These are phyloP conservation scores for Apeira syringaria DNA, from an alignment of 2,888 invertebrate genomes.

Conservation along the genomic window DNA sequence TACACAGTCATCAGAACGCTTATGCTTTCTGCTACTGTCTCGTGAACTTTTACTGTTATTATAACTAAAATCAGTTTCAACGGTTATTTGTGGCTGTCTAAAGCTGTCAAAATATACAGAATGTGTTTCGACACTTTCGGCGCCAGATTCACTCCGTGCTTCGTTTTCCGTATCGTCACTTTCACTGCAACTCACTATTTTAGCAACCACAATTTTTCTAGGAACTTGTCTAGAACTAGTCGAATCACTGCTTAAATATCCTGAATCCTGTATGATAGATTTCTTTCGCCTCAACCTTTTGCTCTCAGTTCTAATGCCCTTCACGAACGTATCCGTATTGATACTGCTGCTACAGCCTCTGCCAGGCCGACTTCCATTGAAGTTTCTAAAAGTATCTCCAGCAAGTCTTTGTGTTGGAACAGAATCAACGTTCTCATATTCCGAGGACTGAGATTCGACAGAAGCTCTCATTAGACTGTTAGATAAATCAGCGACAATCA, in stretches of 20 bases:
- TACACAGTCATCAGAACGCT: conserved; percentile 28
- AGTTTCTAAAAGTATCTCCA: conserved; percentile 48
- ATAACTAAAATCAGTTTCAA: conserved; percentile 44
- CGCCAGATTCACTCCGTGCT: conserved; percentile 93
- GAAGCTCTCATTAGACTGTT: conserved; percentile 77
- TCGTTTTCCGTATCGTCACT: conserved; percentile 92
- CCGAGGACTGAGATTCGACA: conserved; percentile 76
- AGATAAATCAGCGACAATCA: conserved; percentile 46
- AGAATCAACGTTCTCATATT: conserved; percentile 67
- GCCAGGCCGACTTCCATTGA: conserved; percentile 45
- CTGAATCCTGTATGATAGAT: conserved; percentile 87
- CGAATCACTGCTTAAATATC: conserved; percentile 93
- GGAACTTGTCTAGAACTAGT: conserved; percentile 78
- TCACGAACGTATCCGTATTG: conserved; percentile 71
- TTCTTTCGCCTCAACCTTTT: conserved; percentile 64
- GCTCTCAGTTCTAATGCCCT: conserved; percentile 51
- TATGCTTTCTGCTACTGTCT: conserved; percentile 44
- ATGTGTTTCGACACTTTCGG: conserved; percentile 93
- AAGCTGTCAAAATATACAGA: conserved; percentile 93
- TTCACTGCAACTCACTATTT: conserved; percentile 85
- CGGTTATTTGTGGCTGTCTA: conserved; percentile 67
- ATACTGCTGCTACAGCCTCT: conserved; percentile 40
- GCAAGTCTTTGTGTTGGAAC: conserved; percentile 35
- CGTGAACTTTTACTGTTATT: conserved; percentile 45
- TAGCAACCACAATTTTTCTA: conserved; percentile 73